Evolutionary conservation across 2,113 vertebrate genomes (phyloP).

Genomic region (Tupaia chinensis): DNA sequence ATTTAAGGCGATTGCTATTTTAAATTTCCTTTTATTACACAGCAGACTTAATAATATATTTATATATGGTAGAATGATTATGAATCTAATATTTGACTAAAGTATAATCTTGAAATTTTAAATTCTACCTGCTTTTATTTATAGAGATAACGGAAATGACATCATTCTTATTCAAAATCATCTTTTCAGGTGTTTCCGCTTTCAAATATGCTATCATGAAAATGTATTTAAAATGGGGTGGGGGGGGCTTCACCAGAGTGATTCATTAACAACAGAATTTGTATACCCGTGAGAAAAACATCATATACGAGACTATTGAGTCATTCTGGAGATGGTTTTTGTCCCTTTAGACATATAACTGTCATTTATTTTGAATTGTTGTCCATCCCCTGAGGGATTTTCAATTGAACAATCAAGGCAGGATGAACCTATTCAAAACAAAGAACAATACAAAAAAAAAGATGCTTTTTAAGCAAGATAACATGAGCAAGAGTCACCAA

Average conservation of each 20-base stretch:
- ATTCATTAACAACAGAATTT: background rate
- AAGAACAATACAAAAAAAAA: background rate
- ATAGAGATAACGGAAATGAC: background rate
- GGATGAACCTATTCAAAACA: background rate
- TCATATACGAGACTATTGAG: background rate
- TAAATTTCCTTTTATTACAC: background rate
- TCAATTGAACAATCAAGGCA: background rate
- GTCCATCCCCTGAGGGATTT: background rate
- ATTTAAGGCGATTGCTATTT: background rate
- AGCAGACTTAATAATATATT: background rate
- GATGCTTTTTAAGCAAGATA: background rate
- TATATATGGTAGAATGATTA: background rate
- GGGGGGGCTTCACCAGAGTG: background rate
- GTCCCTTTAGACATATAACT: background rate
- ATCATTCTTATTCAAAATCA: background rate
- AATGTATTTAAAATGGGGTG: background rate
- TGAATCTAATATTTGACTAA: background rate
- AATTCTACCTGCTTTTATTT: background rate
- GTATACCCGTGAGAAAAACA: background rate
- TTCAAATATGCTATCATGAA: background rate
- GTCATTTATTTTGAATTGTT: slow-evolving; percentile 17
- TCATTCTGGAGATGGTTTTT: background rate
- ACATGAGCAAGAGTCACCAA: background rate
- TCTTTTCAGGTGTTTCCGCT: background rate
- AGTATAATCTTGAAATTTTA: background rate